Evolutionary conservation across 2,797 vertebrate genomes (phyloP), one percentile per base, ranked within the genome.

Genomic region (Lutjanus campechanus): DNA sequence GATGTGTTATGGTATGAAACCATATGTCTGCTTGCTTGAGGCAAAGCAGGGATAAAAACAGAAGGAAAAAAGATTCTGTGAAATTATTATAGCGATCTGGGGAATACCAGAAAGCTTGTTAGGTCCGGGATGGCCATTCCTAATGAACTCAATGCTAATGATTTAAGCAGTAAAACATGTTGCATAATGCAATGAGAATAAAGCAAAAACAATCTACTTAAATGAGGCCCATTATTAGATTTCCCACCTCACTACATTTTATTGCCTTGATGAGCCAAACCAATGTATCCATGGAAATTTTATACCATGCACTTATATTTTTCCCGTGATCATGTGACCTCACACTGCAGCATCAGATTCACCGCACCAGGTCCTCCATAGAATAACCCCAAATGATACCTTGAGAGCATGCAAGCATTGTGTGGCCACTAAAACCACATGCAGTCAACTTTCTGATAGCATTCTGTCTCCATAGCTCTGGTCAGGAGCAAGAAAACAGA

Each of bases 401-500:
- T 51, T 82, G 46, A 79, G 72, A 68, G 22, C 64, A 63, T 79
- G 67, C 20, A 43, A 53, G 49, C 11, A 67, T 82, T 79, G 73
- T 61, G 13, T 69, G 49, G 87, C 69, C 13, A 0, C 54, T 53
- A 77, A 88, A 36, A 85, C 72, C 77, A 47, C 81, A 83, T 29
- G 46, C 49, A 46, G 76, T 71, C 46, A 66, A 51, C 50, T 75
- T 73, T 83, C 15, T 77, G 71, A 83, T 74, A 79, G 73, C 44
- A 6, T 70, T 86, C 75, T 80, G 78, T 81, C 75, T 89, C 85
- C 86, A 84, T 53, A 89, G 62, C 81, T 89, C 77, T 70, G 84
- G 87, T 81, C 70, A 81, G 78, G 75, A 68, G 76, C 81, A 83
- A 69, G 77, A 87, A 89, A 86, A 90, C 84, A 85, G 36, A 93